Base-by-base conservation (phyloP, 2,888 invertebrate species). In the Ctena decussata region DNA sequence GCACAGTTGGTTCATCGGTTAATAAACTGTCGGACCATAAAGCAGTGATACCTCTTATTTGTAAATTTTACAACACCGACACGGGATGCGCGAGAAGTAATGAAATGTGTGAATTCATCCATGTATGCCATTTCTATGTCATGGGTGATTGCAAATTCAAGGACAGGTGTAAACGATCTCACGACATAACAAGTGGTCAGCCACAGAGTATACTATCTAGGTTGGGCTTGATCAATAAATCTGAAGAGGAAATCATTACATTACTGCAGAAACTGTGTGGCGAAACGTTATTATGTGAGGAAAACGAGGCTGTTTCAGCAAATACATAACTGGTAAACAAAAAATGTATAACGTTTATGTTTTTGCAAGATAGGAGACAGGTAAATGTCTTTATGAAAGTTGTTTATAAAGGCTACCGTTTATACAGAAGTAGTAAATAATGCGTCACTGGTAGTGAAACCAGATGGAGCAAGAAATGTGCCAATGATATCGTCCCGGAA, bases 51-150 rank as follows among this genome's bases (percentile, higher is more conserved):
- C 87, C 87, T 24, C 18, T 83, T 32, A 77, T 88, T 15, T 88
- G 87, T 49, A 88, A 85, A 39, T 88, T 88, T 73, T 88, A 85
- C 53, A 83, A 88, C 49, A 85, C 85, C 77, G 83, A 80, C n/a
- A 70, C 41, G 5, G 87, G 87, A 27, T 88, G 87, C 41, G 78
- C 80, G 12, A 85, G 83, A 49, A 83, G 79, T n/a, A 85, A 76
- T 6, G 85, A 85, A 24, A 78, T 74, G 37, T 88, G 87, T 73
- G 73, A 77, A 44, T 88, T 88, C 27, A 69, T 88, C 5, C 87
- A 88, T 79, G 77, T 88, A n/a, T 88, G 87, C 81, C 83, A 88
- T 39, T 69, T 81, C 73, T 88, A 60, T 69, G 85, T 88, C 15
- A 77, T 35, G 27, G 81, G 83, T 53, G 73, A 83, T 12, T 88